Percentiles rank a stretch among this genome's conserved stretches.
phyloP scores from a whole-genome alignment of 1,140 invertebrate species.

The Drosophila sturtevanti region DNA sequence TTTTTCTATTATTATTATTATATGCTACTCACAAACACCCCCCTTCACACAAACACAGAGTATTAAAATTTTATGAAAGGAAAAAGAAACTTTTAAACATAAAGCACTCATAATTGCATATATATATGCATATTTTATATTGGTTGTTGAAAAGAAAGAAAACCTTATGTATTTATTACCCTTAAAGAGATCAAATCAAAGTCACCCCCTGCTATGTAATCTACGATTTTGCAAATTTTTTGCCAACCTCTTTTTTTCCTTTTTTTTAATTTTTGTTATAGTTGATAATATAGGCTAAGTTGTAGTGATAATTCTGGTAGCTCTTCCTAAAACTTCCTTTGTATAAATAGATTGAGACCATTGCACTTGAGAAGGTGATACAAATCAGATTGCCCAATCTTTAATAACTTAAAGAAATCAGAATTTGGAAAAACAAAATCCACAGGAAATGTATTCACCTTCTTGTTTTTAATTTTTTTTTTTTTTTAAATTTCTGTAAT shows the following conservation, averaged over 20 bases:
- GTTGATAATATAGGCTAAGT: not conserved
- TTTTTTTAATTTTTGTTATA: not conserved
- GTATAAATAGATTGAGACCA: not conserved
- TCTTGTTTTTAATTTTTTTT: too few species aligned
- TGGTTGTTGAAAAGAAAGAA: too few species aligned
- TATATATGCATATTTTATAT: not conserved
- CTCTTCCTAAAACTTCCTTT: not conserved
- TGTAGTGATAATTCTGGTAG: not conserved
- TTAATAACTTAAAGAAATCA: not conserved
- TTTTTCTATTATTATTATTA: not conserved
- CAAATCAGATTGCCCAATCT: not conserved
- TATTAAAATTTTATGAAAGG: not conserved
- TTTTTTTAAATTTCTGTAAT: not conserved
- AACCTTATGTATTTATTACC: not conserved
- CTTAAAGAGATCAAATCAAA: not conserved
- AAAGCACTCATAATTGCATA: not conserved
- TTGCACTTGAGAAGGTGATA: not conserved
- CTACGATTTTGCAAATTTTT: not conserved
- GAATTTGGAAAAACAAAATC: not conserved
- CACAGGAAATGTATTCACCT: not conserved
- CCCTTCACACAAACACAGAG: not conserved
- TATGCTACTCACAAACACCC: not conserved
- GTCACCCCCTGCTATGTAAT: not conserved
- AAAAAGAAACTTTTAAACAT: not conserved
- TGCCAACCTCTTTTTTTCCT: not conserved